Conservation (phyloP, 2,113 vertebrate genomes). For the Polypterus senegalus region DNA sequence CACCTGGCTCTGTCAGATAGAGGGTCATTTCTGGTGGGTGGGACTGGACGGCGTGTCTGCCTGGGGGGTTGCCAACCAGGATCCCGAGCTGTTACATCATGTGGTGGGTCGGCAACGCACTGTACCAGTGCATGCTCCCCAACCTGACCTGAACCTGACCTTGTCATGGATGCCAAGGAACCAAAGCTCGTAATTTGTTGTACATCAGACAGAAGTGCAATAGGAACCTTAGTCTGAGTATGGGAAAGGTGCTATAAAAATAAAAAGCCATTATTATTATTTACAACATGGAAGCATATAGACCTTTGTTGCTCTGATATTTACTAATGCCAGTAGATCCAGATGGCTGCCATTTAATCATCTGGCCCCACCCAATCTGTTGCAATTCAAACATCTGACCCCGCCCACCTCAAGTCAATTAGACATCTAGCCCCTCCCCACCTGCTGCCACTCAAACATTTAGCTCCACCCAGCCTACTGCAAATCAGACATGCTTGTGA, state of each 20-base stretch:
- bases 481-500: not conserved
- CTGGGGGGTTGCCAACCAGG: too few species aligned
- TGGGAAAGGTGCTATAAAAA: not conserved
- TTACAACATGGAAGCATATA: slow-evolving; percentile 1
- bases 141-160: too few species aligned
- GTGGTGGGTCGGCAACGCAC: too few species aligned
- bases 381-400: not conserved
- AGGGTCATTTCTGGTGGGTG: too few species aligned
- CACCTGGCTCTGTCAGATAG: too few species aligned
- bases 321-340: not conserved
- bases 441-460: not conserved
- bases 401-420: too few species aligned
- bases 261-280: not conserved
- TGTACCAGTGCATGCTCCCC: too few species aligned
- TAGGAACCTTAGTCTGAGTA: not conserved
- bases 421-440: not conserved
- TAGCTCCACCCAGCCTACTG: not conserved
- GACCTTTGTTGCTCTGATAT: slow-evolving; percentile 1
- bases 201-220: not conserved
- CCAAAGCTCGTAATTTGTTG: too few species aligned
- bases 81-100: too few species aligned
- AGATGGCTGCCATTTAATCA: not conserved
- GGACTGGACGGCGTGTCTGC: too few species aligned
- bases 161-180: too few species aligned
- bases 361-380: not conserved